These are phyloP conservation scores for Crotalus tigris DNA, from an alignment of 2,113 vertebrate genomes.

Conservation along the genomic window DNA sequence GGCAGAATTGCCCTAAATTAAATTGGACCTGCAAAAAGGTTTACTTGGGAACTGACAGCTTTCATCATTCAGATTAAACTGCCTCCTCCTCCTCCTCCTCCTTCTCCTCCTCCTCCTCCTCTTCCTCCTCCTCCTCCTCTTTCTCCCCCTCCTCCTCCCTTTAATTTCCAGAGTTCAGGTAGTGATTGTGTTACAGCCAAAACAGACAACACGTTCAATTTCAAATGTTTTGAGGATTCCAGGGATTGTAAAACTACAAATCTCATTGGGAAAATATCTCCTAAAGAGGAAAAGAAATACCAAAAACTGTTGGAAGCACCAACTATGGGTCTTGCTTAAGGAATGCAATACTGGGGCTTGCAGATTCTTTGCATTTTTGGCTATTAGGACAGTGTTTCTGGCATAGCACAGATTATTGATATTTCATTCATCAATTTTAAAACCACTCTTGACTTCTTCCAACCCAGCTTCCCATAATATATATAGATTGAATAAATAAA, in stretches of 20 bases:
- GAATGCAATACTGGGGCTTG: background rate
- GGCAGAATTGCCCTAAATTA: background rate
- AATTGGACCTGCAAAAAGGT: background rate
- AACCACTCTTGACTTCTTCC: background rate
- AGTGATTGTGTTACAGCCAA: too few species aligned
- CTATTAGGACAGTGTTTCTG: background rate
- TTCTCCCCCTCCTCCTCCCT: background rate
- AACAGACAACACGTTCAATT: too few species aligned
- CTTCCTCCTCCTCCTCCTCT: background rate
- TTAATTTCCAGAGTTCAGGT: too few species aligned
- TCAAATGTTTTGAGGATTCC: too few species aligned
- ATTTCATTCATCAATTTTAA: background rate
- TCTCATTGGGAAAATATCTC: background rate
- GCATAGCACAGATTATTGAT: background rate
- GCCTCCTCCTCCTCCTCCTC: background rate
- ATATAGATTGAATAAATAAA: background rate
- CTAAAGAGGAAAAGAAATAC: background rate
- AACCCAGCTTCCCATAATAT: background rate
- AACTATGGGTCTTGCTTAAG: background rate
- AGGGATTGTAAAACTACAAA: background rate
- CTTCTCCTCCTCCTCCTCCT: background rate
- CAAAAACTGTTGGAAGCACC: background rate
- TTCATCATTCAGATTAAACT: background rate
- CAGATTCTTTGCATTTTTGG: background rate
- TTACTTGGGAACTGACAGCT: background rate